These are phyloP conservation scores for Himalopsyche kuldschensis DNA, from an alignment of 2,888 invertebrate genomes.

Conservation along the genomic window DNA sequence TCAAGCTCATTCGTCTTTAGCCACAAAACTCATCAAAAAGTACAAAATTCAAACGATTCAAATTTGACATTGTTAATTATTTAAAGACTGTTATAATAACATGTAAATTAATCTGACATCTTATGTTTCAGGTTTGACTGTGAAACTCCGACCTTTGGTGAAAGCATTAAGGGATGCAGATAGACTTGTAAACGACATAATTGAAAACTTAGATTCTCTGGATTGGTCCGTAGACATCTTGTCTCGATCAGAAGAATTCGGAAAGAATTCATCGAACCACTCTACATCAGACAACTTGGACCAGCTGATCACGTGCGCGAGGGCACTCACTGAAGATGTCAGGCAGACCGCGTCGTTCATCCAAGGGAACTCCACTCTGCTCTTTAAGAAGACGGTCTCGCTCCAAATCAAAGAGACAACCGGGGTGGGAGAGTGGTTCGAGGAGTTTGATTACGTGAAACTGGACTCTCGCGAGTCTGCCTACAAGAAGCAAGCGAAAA, in stretches of 20 bases:
- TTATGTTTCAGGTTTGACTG: conserved; percentile 58
- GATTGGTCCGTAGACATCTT: conserved; percentile 78
- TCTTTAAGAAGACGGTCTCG: conserved; percentile 68
- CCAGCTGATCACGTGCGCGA: conserved; percentile 83
- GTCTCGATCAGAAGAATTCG: conserved; percentile 54
- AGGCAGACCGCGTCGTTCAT: conserved; percentile 88
- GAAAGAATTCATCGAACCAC: conserved; percentile 54
- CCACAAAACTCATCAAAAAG: too few relatives aligned
- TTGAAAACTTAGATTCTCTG: conserved; percentile 71
- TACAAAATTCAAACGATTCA: too few relatives aligned
- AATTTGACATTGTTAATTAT: background rate
- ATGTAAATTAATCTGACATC: background rate
- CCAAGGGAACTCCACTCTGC: conserved; percentile 78
- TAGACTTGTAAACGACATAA: conserved; percentile 76
- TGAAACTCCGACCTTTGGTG: conserved; percentile 76
- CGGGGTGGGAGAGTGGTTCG: conserved; percentile 65
- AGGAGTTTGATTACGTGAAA: conserved; percentile 91
- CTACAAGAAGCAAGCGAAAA: conserved; percentile 71
- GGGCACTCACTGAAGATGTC: conserved; percentile 86
- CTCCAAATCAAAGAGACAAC: conserved; percentile 39
- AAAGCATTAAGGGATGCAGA: conserved; percentile 80
- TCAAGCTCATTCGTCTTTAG: too few relatives aligned
- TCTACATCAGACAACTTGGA: conserved; percentile 81
- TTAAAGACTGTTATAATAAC: background rate
- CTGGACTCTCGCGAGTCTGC: conserved; percentile 75